Evolutionary conservation across 2,113 vertebrate genomes (phyloP).

Genomic region (Xiphorhynchus elegans): DNA sequence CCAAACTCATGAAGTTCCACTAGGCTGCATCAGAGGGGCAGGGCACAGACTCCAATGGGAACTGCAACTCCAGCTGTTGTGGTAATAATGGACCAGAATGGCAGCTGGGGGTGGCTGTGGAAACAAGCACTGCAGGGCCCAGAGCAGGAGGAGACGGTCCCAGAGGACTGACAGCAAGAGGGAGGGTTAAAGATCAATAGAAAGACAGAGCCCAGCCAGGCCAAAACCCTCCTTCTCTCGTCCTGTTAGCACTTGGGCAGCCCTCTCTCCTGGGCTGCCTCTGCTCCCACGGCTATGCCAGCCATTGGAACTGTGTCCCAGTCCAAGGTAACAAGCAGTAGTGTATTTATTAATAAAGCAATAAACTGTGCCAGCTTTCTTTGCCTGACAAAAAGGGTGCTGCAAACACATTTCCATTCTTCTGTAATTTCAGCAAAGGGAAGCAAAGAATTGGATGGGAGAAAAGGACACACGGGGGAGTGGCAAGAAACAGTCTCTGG

Average conservation of each 20-base stretch:
- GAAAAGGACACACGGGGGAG: background rate
- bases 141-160: background rate
- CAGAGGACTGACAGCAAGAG: background rate
- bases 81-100: background rate
- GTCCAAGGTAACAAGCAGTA: background rate
- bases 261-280: background rate
- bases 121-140: background rate
- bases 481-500: background rate
- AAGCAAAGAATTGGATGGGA: background rate
- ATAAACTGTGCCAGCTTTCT: background rate
- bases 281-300: background rate
- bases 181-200: background rate
- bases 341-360: background rate
- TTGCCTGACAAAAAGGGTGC: background rate
- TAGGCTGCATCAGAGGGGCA: background rate
- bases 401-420: background rate
- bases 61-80: background rate
- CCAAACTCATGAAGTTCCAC: accelerated
- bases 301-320: background rate
- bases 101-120: background rate
- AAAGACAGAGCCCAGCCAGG: background rate
- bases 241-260: background rate
- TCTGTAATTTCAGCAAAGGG: background rate
- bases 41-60: background rate
- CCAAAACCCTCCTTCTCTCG: background rate